These are phyloP conservation scores for Mythimna vitellina DNA, from an alignment of 2,888 invertebrate genomes.

Conservation along the genomic window DNA sequence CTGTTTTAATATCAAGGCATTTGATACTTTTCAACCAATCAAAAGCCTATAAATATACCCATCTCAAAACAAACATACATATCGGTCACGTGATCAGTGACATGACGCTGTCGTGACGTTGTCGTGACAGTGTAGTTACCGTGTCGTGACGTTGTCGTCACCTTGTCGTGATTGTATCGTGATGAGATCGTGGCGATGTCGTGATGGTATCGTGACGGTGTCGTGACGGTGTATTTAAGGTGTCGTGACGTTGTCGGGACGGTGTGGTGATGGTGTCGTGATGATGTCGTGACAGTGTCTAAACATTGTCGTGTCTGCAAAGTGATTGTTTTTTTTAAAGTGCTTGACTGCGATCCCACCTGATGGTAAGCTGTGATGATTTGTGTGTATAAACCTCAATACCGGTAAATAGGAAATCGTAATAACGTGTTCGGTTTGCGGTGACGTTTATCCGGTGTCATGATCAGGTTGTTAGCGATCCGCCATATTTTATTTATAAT, in stretches of 20 bases:
- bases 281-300: not conserved
- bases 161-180: too few species aligned
- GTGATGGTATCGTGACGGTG: not conserved
- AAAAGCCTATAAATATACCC: too few species aligned
- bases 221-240: not conserved
- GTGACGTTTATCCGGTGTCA: conserved; percentile 47
- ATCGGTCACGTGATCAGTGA: too few species aligned
- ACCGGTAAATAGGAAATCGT: conserved; percentile 49
- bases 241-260: not conserved
- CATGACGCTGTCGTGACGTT: too few species aligned
- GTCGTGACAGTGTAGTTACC: too few species aligned
- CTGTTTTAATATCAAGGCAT: too few species aligned
- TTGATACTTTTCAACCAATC: too few species aligned
- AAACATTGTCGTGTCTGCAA: not conserved
- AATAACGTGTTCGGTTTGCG: conserved; percentile 50
- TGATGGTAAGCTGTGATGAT: too few species aligned
- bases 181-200: too few species aligned
- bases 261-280: not conserved
- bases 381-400: not conserved
- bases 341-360: too few species aligned
- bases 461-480: conserved; percentile 45
- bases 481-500: conserved; percentile 57
- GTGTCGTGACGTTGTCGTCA: not conserved
- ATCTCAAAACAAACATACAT: too few species aligned
- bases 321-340: too few species aligned